Evolutionary conservation across 2,888 invertebrate species (phyloP).

Genomic region (Esperia sulphurella): DNA sequence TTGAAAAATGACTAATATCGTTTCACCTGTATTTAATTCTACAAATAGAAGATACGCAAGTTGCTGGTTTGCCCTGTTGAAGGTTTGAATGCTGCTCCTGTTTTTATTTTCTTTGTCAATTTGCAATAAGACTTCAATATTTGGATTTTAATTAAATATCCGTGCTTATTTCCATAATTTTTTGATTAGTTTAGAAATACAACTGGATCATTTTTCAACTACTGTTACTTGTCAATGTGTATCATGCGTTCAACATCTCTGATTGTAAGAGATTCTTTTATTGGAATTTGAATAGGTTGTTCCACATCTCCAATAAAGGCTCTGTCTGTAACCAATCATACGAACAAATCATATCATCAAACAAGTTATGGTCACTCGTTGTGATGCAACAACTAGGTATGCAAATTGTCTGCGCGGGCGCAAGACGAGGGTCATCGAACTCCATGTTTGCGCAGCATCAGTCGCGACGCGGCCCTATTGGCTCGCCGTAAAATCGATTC

Average conservation of each 20-base stretch:
- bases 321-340: slow-evolving; percentile 8
- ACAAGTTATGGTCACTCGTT: slow-evolving; percentile 51
- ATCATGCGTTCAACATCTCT: background rate
- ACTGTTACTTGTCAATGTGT: no score
- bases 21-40: no score
- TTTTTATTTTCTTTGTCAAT: no score
- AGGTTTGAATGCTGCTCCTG: no score
- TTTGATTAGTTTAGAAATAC: no score
- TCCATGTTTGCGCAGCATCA: slow-evolving; percentile 58
- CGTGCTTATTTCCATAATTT: no score
- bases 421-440: slow-evolving; percentile 50
- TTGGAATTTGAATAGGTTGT: background rate
- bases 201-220: no score
- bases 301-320: background rate
- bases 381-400: slow-evolving; percentile 69
- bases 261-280: background rate
- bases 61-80: no score
- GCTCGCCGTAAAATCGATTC: slow-evolving; percentile 64
- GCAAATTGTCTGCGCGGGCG: slow-evolving; percentile 61
- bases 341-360: slow-evolving; percentile 48
- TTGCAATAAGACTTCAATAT: no score
- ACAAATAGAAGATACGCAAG: no score
- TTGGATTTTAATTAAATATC: no score
- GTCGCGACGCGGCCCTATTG: slow-evolving; percentile 54
- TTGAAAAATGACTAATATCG: no score